Base-by-base conservation (phyloP, 1,140 invertebrate species). In the Zaprionus africanus region DNA sequence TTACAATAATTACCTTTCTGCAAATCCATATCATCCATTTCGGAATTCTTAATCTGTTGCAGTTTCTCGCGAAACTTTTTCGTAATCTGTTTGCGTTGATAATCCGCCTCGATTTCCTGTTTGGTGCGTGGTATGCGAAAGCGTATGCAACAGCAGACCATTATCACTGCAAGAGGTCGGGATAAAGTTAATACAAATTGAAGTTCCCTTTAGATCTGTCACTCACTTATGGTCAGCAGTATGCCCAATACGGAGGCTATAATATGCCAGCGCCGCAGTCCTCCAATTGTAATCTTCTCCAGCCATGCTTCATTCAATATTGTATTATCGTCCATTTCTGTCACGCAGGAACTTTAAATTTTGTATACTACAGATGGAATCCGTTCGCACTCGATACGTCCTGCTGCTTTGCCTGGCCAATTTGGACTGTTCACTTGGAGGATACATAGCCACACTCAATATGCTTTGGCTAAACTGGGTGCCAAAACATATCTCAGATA, bases 21-120 rank as follows among this genome's bases (percentile, higher is more conserved):
- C 41, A 97, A 93, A 91, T 97, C 96, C 94, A 97, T 96, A 46
- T 95, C 94, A 84, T 97, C 96, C 95, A 98, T 97, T 90, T 98
- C 97, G 6, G 95, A 95, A 87, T 98, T 97, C 83, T 96, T 95
- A 75, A 98, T 97, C 78, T 96, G 95, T 73, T 95, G 95, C 13
- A 98, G 93, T 87, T 97, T 95, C 69, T 96, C 95, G 15, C 96
- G 94, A 92, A 98, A 98, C 90, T 96, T 97, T 73, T 94, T 94
- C 0, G 97, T 96, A 28, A 98, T 95, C 91, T 96, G 96, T 80
- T 97, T 96, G 5, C 97, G 94, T 75, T 97, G 95, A 92, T 97
- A 97, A 93, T 98, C 97, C 1, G 97, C 97, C 92, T 98, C 97
- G 58, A 98, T 98, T 92, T 98, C 97, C 93, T 98, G 97, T 90